A percentile compares a stretch with the other conserved stretches of the same genome.
Conservation (phyloP, 2,113 vertebrate genomes). For the Strix uralensis region DNA sequence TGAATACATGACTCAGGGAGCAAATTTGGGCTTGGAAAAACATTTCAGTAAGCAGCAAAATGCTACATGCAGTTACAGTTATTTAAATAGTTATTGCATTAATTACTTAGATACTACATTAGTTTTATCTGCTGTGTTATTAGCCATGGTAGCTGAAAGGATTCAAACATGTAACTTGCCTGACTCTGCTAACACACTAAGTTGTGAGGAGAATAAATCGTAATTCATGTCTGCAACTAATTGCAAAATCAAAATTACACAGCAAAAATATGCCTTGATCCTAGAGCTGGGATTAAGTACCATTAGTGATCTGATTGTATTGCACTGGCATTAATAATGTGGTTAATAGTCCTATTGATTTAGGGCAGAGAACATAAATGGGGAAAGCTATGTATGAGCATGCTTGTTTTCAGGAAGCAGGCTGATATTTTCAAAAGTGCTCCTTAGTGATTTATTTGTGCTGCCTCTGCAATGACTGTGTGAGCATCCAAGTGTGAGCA, state of each 20-base stretch:
- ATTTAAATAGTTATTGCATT: not conserved
- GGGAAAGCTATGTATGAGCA: not conserved
- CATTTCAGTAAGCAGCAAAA: not conserved
- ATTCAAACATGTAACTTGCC: not conserved
- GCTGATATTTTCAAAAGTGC: not conserved
- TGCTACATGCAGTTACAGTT: not conserved
- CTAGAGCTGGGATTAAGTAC: not conserved
- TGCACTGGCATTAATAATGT: not conserved
- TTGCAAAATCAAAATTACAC: not conserved
- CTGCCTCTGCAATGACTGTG: not conserved
- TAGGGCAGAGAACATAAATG: not conserved
- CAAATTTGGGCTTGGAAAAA: not conserved
- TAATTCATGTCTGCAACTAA: not conserved
- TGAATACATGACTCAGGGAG: not conserved
- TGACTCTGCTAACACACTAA: fast-evolving
- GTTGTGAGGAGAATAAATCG: not conserved
- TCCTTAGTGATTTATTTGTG: not conserved
- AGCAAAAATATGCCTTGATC: not conserved
- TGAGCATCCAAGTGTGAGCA: not conserved
- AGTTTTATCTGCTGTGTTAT: not conserved
- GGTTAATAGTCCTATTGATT: not conserved
- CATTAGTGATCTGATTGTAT: not conserved
- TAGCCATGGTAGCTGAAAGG: not conserved
- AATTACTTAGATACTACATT: not conserved
- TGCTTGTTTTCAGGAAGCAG: not conserved